Evolutionary conservation across 2,113 vertebrate species (phyloP), one percentile per base, ranked within the genome.

Genomic region (Capreolus pygargus): DNA sequence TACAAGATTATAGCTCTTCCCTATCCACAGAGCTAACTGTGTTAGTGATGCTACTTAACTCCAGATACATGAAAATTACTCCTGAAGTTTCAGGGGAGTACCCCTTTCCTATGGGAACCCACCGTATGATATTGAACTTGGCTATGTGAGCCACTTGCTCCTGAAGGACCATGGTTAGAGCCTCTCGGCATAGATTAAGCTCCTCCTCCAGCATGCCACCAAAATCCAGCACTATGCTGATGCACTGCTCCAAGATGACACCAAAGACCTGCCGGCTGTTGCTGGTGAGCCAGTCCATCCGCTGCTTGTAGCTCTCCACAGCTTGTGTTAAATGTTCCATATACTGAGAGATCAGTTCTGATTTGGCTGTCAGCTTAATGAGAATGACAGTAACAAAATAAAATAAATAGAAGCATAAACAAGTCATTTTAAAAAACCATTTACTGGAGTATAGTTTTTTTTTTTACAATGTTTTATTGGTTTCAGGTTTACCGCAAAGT

Each of bases 271-370:
- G 99, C 67, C 98, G 98, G 96, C 99, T 99, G 30, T 96, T 95
- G 43, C 99, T 99, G 91, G 98, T 99, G 94, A 99, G 98, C 99
- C 99, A 99, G 70, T 98, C 98, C 98, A 99, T 98, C 94, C 99
- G 98, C 61, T 97, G 97, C 76, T 98, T 97, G 58, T 99, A 99
- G 4, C 98, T 97, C 88, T 98, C 98, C 92, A 98, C 98, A 43
- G 98, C 98, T 93, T 88, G 89, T 60, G 93, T 98, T 91, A 99
- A 96, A 70, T 79, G 96, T 25, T 98, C 97, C 94, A 98, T 95
- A 81, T 99, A 98, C 97, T 98, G 98, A 96, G 96, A 89, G 82
- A 99, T 97, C 54, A 98, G 96, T 25, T 99, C 98, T 97, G 98
- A 98, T 90, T 98, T 99, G 43, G 99, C 99, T 97, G 99, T 99